Evolutionary conservation across 53 echinoderm and acorn worm genomes (phyloP), one percentile per base, ranked within the genome.

Genomic region (Stichopus horrens): DNA sequence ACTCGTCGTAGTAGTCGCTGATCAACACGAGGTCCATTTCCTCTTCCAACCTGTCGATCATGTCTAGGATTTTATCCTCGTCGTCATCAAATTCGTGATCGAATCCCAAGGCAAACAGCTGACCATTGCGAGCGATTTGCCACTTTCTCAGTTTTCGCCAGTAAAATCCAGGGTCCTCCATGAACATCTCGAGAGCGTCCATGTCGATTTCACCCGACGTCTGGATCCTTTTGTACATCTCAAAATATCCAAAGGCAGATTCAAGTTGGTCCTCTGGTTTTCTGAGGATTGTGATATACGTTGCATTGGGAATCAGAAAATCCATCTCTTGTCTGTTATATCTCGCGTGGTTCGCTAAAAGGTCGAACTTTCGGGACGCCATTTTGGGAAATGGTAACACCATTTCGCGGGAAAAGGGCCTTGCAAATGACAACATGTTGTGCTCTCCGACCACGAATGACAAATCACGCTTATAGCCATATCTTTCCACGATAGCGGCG

Each of bases 1-100:
- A 94, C 71, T 94, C 94, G 54, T 89, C 91, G 56, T 73, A 92
- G 81, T 92, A 94, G 55, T 94, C 94, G 1, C 86, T 94, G n/a
- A 94, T 90, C 74, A 94, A 63, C 14, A 94, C 89, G 54, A 94
- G 66, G 56, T 90, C 88, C 9, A 94, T 85, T 54, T 94, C 94
- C 22, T 68, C 54, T 9, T 76, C 88, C 5, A 94, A 52, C 58
- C 78, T 21, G 52, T 86, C 65, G 23, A 94, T 92, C 81, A 90
- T 88, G 4, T 73, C 21, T 14, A 55, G 57, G 75, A 94, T 86
- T 54, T 68, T 73, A 0, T 4, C 23, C 6, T 68, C 75, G 37
- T 85, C 79, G 9, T 92, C 92, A 4, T 94, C 86, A 52, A 76
- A 54, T 54, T 53, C 16, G 58, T 90, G 93, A 57, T 94, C 92